Conservation (phyloP, 2,113 vertebrate genomes). For the Prunella himalayana region DNA sequence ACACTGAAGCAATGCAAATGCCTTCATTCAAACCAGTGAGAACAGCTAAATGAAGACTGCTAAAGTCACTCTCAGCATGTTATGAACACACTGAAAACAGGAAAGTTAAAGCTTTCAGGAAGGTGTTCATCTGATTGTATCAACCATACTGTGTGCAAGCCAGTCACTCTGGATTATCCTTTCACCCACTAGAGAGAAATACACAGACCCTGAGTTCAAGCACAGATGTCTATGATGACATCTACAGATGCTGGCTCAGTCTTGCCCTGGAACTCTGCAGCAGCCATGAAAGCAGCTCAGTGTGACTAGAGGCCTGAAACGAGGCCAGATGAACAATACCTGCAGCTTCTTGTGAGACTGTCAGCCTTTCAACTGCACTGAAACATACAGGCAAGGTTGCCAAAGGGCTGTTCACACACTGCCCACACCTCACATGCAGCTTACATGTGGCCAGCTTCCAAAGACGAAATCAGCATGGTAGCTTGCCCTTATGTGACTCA, state of each 20-base stretch:
- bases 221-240: neutral
- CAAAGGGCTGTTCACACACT: neutral
- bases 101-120: neutral
- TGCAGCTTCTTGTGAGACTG: neutral
- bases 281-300: neutral
- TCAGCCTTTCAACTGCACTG: neutral
- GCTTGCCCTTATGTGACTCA: neutral
- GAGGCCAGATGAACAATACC: neutral
- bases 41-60: neutral
- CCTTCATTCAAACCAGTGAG: fast-evolving
- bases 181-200: neutral
- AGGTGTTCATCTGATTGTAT: neutral
- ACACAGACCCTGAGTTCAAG: neutral
- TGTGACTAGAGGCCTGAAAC: neutral
- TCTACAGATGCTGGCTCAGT: neutral
- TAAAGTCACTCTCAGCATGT: neutral
- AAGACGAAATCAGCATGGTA: neutral
- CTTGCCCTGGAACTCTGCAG: neutral
- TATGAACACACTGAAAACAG: neutral
- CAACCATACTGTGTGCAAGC: neutral
- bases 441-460: neutral
- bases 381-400: neutral
- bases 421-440: neutral
- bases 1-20: neutral
- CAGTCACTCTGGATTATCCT: neutral